These are phyloP conservation scores for Megalopta genalis DNA, from an alignment of 1,140 invertebrate genomes.

Conservation along the genomic window DNA sequence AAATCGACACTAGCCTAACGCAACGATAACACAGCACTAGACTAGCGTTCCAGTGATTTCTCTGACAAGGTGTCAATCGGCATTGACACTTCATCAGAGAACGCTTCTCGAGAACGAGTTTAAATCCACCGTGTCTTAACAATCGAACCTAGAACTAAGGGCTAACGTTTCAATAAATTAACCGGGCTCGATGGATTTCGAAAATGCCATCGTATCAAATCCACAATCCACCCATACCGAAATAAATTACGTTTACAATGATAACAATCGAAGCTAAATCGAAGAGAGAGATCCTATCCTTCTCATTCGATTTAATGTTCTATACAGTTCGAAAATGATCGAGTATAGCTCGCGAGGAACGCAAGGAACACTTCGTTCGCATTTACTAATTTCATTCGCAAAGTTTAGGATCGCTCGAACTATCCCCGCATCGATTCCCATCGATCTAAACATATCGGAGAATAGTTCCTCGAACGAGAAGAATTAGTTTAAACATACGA, in stretches of 20 bases:
- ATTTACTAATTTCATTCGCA: not conserved
- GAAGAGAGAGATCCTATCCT: not conserved
- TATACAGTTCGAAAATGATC: not conserved
- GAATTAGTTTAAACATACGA: too few species aligned
- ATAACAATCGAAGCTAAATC: not conserved
- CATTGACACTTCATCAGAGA: slow-evolving; percentile 53
- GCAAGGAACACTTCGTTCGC: not conserved
- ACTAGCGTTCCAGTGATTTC: slow-evolving; percentile 1
- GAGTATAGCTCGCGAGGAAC: not conserved
- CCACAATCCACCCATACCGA: not conserved
- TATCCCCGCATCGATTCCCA: not conserved
- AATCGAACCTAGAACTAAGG: not conserved
- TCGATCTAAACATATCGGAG: too few species aligned
- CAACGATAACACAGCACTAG: not conserved
- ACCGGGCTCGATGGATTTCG: not conserved
- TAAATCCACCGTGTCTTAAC: not conserved
- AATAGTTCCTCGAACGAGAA: too few species aligned
- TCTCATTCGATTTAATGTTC: slow-evolving; percentile 16
- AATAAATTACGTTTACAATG: not conserved
- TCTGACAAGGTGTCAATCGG: slow-evolving; percentile 50
- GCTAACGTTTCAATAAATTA: not conserved
- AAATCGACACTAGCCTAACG: not conserved
- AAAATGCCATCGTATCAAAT: not conserved
- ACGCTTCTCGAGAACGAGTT: not conserved
- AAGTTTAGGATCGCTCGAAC: not conserved